These are phyloP conservation scores for Galerucella pusilla DNA, from an alignment of 2,888 invertebrate genomes.

Conservation along the genomic window DNA sequence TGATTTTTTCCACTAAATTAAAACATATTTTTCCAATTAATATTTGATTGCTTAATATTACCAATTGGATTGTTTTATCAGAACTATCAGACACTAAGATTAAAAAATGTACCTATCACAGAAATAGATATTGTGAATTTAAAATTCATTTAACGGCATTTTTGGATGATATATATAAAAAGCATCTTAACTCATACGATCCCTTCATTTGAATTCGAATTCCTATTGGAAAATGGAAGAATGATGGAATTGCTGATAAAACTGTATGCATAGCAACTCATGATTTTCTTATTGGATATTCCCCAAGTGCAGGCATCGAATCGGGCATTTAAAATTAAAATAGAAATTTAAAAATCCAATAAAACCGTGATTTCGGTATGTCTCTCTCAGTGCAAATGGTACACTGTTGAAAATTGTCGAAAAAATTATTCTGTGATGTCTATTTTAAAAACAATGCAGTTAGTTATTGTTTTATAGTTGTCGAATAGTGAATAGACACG, in stretches of 20 bases:
- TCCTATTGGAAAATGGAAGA: slow-evolving; percentile 28
- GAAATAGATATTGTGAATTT: not conserved
- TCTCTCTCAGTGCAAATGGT: slow-evolving; percentile 38
- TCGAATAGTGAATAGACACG: no score
- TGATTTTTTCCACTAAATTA: no score
- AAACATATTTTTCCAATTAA: no score
- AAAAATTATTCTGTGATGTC: not conserved
- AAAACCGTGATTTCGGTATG: slow-evolving; percentile 44
- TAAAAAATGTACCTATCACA: not conserved
- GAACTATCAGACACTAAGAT: not conserved
- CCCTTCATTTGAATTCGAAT: slow-evolving; percentile 32
- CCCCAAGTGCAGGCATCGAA: slow-evolving; percentile 27
- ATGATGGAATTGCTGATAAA: slow-evolving; percentile 34
- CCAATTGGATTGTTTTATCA: not conserved
- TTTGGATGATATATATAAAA: slow-evolving; percentile 2
- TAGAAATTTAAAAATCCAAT: slow-evolving; percentile 46
- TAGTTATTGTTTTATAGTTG: no score
- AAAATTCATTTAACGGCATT: not conserved
- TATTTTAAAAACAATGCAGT: no score
- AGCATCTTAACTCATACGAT: slow-evolving; percentile 27
- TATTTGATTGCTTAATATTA: no score
- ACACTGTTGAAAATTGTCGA: slow-evolving; percentile 14
- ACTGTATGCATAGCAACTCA: slow-evolving; percentile 39
- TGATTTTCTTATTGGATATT: slow-evolving; percentile 39
- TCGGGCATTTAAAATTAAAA: slow-evolving; percentile 44